A percentile compares a stretch with the other conserved stretches of the same genome.
phyloP scores from a whole-genome alignment of 1,140 invertebrate species.

The Calliopsis andreniformis region DNA sequence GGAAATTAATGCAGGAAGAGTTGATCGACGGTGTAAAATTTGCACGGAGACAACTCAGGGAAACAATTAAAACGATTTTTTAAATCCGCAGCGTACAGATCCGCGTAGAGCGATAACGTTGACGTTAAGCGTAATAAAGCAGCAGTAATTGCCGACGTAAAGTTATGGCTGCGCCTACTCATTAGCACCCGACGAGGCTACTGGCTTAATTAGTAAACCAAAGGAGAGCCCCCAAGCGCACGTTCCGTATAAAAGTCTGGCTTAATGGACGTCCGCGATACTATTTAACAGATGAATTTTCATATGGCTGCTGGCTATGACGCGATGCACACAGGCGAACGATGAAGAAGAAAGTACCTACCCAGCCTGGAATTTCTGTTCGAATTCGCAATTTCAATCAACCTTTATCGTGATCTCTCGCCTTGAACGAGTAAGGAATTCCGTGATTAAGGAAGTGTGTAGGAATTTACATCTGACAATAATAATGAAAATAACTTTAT shows the following conservation, averaged over 20 bases:
- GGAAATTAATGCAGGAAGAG: too few species aligned
- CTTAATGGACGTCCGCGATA: constrained; percentile 57
- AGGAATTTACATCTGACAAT: background rate
- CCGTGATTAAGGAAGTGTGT: too few species aligned
- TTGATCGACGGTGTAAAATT: background rate
- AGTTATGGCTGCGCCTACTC: constrained; percentile 65
- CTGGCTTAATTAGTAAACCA: constrained; percentile 68
- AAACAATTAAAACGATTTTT: constrained; percentile 41
- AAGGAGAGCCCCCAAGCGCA: constrained; percentile 44
- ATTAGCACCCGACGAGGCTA: constrained; percentile 67
- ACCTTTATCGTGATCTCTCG: background rate
- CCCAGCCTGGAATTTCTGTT: background rate
- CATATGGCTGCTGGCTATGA: constrained; percentile 37
- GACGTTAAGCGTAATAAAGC: constrained; percentile 69
- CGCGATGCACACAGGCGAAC: background rate
- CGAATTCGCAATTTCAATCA: too few species aligned
- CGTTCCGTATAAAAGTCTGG: constrained; percentile 62
- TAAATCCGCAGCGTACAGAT: constrained; percentile 46
- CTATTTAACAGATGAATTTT: constrained; percentile 61
- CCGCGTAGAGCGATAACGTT: constrained; percentile 59
- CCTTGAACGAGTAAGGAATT: background rate
- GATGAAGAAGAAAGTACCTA: background rate
- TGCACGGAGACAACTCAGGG: constrained; percentile 11
- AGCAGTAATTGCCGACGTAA: constrained; percentile 72
- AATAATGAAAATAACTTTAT: too few species aligned